Conservation (phyloP, 37 sponge, comb jelly and placozoan species). For the Ianthella basta region DNA sequence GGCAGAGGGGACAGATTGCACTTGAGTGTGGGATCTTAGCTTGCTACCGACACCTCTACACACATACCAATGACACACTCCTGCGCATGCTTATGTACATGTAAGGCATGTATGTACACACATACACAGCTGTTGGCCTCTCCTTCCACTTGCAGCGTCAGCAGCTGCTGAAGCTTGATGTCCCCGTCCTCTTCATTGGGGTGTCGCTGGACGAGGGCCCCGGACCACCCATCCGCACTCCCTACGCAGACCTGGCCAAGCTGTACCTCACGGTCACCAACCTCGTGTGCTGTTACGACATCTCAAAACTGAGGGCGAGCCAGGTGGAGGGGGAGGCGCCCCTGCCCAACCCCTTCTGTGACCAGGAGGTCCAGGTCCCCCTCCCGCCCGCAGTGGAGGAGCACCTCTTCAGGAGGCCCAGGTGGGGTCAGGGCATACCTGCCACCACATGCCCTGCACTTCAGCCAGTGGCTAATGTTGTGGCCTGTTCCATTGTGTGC, state of each 20-base stretch:
- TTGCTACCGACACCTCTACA: too few relatives aligned
- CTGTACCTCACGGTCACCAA: conserved; percentile 78
- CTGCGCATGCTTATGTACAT: too few relatives aligned
- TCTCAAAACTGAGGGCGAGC: conserved; percentile 61
- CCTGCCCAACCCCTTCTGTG: conserved; percentile 66
- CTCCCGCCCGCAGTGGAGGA: conserved; percentile 67
- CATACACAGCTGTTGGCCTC: too few relatives aligned
- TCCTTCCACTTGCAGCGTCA: conserved; percentile 40
- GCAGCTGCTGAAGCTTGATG: conserved; percentile 84
- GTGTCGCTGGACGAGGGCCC: conserved; percentile 90
- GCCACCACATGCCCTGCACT: too few relatives aligned
- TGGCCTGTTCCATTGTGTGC: too few relatives aligned
- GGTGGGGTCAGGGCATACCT: background rate
- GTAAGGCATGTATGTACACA: too few relatives aligned
- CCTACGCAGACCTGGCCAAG: conserved; percentile 78
- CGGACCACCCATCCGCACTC: conserved; percentile 80
- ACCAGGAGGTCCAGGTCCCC: conserved; percentile 57
- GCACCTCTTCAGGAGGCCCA: conserved; percentile 75
- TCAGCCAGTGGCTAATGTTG: too few relatives aligned
- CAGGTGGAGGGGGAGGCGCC: conserved; percentile 38
- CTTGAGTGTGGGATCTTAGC: too few relatives aligned
- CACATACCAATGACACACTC: too few relatives aligned
- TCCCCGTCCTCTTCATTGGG: conserved; percentile 84
- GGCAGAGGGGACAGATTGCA: background rate
- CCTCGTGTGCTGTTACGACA: conserved; percentile 83